Evolutionary conservation across 2,888 invertebrate genomes (phyloP).

Genomic region (Eledone cirrhosa): DNA sequence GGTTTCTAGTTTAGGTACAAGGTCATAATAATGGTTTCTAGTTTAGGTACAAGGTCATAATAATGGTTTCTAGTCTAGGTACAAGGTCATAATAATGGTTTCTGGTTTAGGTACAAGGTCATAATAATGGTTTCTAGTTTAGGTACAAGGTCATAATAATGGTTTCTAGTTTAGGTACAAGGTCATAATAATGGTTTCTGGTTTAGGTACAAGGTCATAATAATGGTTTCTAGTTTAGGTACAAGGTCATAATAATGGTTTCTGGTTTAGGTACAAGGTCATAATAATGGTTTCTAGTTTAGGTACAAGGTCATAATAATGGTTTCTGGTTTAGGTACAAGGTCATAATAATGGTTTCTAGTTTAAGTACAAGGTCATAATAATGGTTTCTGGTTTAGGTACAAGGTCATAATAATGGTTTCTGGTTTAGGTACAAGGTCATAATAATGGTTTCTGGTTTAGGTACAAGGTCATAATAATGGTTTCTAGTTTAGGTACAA

Average conservation of each 20-base stretch:
- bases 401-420: no score
- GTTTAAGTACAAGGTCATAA: no score
- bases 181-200: not conserved
- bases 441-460: no score
- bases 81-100: not conserved
- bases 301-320: not conserved
- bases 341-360: no score
- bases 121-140: not conserved
- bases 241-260: not conserved
- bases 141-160: no score
- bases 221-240: not conserved
- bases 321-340: not conserved
- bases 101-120: not conserved
- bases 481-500: no score
- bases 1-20: not conserved
- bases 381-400: no score
- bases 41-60: not conserved
- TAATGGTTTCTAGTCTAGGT: not conserved
- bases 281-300: not conserved
- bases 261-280: not conserved
- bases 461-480: no score
- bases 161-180: not conserved
- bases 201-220: not conserved
- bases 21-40: not conserved
- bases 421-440: no score